Evolutionary conservation across 1,140 invertebrate species (phyloP).

Genomic region (Caenorhabditis briggsae): DNA sequence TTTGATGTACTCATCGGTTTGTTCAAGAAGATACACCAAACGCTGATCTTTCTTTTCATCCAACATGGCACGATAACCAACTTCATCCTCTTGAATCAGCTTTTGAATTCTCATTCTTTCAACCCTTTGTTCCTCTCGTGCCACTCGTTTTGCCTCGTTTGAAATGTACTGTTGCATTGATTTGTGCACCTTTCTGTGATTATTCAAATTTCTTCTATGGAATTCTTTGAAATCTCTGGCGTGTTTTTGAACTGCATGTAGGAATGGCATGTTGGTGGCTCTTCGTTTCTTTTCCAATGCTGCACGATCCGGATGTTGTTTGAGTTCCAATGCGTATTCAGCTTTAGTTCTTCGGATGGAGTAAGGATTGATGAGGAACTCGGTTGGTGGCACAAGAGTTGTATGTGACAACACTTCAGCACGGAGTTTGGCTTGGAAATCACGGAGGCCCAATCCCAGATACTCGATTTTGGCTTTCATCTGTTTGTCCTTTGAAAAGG

Average conservation of each 20-base stretch:
- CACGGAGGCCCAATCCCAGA: neutral
- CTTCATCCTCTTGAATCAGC: constrained; percentile 88
- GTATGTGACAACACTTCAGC: neutral
- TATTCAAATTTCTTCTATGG: constrained; percentile 85
- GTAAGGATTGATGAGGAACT: constrained; percentile 31
- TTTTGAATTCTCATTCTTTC: constrained; percentile 98
- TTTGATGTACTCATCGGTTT: constrained; percentile 97
- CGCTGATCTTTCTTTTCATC: constrained; percentile 99
- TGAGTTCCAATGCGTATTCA: constrained; percentile 1
- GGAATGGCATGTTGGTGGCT: neutral
- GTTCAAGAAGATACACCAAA: constrained; percentile 93
- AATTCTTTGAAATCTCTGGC: constrained; percentile 57
- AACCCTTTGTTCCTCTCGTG: constrained; percentile 97
- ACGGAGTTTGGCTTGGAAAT: constrained; percentile 6
- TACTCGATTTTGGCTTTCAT: constrained; percentile 32
- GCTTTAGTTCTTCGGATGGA: constrained; percentile 9
- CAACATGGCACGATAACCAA: constrained; percentile 89
- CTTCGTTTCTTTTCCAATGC: constrained; percentile 36
- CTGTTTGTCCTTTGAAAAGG: neutral
- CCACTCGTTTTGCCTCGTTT: constrained; percentile 96
- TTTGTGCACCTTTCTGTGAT: constrained; percentile 91
- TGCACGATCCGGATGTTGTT: constrained; percentile 35
- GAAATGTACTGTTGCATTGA: constrained; percentile 94
- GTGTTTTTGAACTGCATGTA: constrained; percentile 46
- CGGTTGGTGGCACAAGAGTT: neutral